phyloP scores from a whole-genome alignment of 1,140 invertebrate species.

The Palaemon carinicauda region DNA sequence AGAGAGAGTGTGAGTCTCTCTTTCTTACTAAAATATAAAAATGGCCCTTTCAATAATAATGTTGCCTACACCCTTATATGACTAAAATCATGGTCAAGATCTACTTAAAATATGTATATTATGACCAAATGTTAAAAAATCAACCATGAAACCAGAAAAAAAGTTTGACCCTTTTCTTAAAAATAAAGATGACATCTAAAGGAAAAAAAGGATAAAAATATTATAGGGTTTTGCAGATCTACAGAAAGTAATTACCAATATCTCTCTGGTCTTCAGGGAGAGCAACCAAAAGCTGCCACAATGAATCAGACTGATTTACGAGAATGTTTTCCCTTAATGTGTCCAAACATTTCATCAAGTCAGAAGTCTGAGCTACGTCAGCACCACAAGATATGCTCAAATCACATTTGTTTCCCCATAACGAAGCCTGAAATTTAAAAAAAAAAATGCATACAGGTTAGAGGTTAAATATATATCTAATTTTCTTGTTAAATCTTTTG shows the following conservation, averaged over 20 bases:
- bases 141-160: too few species aligned
- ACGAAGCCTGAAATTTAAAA: slow-evolving; percentile 64
- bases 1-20: background rate
- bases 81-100: slow-evolving; percentile 23
- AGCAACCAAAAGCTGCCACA: slow-evolving; percentile 68
- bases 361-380: slow-evolving; percentile 67
- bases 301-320: slow-evolving; percentile 72
- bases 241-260: slow-evolving; percentile 60
- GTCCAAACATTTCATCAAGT: slow-evolving; percentile 74
- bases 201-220: too few species aligned
- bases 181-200: too few species aligned
- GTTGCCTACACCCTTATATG: slow-evolving; percentile 52
- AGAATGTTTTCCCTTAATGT: slow-evolving; percentile 76
- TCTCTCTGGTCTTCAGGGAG: slow-evolving; percentile 54
- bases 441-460: too few species aligned
- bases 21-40: background rate
- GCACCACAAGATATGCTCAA: slow-evolving; percentile 83
- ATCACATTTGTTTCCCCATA: slow-evolving; percentile 84
- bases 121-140: too few species aligned
- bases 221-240: too few species aligned
- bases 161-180: too few species aligned
- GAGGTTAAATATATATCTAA: too few species aligned
- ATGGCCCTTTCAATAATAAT: background rate
- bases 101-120: too few species aligned
- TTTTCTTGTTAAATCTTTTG: too few species aligned